Evolutionary conservation across 2,888 invertebrate species (phyloP).

Genomic region (Athalia rosae): DNA sequence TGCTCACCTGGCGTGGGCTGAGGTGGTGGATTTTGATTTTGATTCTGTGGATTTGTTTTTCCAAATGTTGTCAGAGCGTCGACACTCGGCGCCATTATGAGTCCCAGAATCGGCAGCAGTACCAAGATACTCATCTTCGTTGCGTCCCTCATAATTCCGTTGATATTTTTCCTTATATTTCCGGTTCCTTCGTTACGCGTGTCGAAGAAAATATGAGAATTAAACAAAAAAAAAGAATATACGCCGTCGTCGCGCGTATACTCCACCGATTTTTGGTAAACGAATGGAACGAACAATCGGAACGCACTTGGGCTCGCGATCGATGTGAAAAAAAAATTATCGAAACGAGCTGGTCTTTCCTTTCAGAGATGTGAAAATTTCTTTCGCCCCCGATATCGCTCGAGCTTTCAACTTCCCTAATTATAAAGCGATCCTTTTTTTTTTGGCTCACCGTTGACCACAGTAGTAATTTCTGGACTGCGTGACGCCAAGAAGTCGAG

Average conservation of each 20-base stretch:
- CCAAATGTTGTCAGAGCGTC: constrained; percentile 83
- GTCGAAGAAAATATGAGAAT: neutral
- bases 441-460: constrained; percentile 34
- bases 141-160: constrained; percentile 47
- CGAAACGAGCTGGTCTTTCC: neutral
- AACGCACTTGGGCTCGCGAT: neutral
- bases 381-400: neutral
- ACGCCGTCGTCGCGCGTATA: neutral
- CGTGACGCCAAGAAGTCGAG: constrained; percentile 66
- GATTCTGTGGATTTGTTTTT: constrained; percentile 78
- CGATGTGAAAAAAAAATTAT: neutral
- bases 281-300: neutral
- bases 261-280: neutral
- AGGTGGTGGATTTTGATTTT: constrained; percentile 73
- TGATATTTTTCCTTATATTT: neutral
- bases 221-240: neutral
- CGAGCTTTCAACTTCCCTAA: neutral
- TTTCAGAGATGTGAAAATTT: neutral
- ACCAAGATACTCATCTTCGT: constrained; percentile 45
- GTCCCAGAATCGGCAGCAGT: constrained; percentile 52
- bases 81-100: constrained; percentile 71
- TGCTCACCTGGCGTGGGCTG: constrained; percentile 77
- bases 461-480: constrained; percentile 62
- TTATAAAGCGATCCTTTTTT: neutral
- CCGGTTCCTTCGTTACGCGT: constrained; percentile 9